Conservation (phyloP, 2,113 vertebrate genomes). For the Aplodontia rufa region DNA sequence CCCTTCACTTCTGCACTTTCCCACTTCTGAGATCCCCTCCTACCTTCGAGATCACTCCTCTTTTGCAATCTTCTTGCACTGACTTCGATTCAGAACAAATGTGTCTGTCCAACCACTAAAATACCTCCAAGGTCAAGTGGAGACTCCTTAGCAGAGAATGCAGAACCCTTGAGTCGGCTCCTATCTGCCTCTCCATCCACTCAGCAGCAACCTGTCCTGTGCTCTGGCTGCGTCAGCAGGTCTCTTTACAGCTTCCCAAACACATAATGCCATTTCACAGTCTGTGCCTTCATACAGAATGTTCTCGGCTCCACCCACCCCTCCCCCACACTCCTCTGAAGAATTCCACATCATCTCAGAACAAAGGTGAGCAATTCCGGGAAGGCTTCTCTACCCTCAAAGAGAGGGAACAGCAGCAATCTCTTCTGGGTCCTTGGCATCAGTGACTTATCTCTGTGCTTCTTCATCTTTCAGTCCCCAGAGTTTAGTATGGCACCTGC, state of each 20-base stretch:
- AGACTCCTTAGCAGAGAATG: neutral
- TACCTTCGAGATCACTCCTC: neutral
- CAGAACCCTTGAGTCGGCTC: neutral
- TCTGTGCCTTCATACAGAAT: slow-evolving; percentile 40
- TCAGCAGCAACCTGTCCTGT: neutral
- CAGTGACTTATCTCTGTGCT: neutral
- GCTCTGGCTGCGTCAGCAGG: neutral
- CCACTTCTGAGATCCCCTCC: neutral
- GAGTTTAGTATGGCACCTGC: neutral
- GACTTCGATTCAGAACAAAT: neutral
- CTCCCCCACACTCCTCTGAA: neutral
- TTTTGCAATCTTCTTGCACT: neutral
- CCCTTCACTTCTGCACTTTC: neutral
- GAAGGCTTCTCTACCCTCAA: neutral
- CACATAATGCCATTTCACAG: slow-evolving; percentile 3
- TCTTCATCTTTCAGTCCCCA: neutral
- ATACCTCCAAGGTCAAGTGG: neutral
- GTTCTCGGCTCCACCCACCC: neutral
- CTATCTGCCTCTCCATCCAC: neutral
- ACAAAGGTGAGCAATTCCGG: slow-evolving; percentile 21
- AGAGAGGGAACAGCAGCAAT: fast-evolving
- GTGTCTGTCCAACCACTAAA: neutral
- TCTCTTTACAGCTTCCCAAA: slow-evolving; percentile 4
- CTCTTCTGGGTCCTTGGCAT: neutral
- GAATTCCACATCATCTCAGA: slow-evolving; percentile 45